Evolutionary conservation across 2,888 invertebrate species (phyloP), one percentile per base, ranked within the genome.

Genomic region (Autographa gamma): DNA sequence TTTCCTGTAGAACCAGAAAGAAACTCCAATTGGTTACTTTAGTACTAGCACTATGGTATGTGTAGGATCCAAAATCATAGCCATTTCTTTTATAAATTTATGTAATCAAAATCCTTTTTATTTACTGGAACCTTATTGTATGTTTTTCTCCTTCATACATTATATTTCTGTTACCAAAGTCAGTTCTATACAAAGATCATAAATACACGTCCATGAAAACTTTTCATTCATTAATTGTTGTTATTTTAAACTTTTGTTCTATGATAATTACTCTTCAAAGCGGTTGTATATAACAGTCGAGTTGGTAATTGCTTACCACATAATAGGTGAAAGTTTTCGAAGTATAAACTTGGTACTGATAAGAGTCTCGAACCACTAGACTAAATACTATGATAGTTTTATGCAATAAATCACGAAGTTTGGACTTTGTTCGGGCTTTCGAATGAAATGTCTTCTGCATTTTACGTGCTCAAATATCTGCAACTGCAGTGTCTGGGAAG

Each of bases 371-470:
- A 88, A 89, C 90, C 89, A 86, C 88, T 83, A 86, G 87, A 90
- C 91, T 91, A 91, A 91, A 92, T 90, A 91, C 89, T 89, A 81
- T 86, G 89, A 89, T 90, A 92, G 92, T 93, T 93, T 85, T 86
- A 88, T 88, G 86, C 90, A 90, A 93, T 93, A 93, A 93, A 93
- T 93, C 90, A 92, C 88, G 79, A 89, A 93, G 71, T 83, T 89
- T 86, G 82, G 82, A 82, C 89, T 80, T 89, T 86, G 77, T 79
- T 83, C 81, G 78, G 74, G 69, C 76, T 63, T 63, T 71, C 63
- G 66, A 61, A 61, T 73, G 79, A 76, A 84, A 82, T 84, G 76
- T 84, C 83, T 84, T 77, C 74, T 72, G 75, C 73, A 77, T 77
- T 83, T 84, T 75, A 71, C 71, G 64, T 43, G 48, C 64, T 76